These are phyloP conservation scores for Phasia obesa DNA, from an alignment of 2,888 invertebrate genomes.

Conservation along the genomic window DNA sequence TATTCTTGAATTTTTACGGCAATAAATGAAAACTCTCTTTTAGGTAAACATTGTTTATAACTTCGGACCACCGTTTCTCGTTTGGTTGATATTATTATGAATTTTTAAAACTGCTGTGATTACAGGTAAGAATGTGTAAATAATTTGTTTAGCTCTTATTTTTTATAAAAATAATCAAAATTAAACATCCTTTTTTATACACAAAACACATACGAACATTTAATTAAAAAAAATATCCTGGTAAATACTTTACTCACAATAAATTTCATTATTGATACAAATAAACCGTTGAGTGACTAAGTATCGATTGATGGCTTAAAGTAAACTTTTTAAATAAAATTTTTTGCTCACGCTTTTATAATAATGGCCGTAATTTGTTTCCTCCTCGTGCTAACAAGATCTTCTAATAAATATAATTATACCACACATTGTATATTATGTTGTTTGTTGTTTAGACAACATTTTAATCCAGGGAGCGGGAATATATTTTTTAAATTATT, in stretches of 20 bases:
- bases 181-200: not conserved
- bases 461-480: slow-evolving; percentile 44
- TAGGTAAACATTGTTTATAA: too few species aligned
- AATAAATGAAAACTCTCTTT: too few species aligned
- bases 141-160: too few species aligned
- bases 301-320: slow-evolving; percentile 45
- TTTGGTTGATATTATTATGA: not conserved
- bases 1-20: too few species aligned
- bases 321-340: slow-evolving; percentile 55
- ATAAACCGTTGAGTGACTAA: slow-evolving; percentile 40
- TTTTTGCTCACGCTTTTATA: slow-evolving; percentile 62
- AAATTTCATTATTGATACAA: slow-evolving; percentile 39
- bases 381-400: slow-evolving; percentile 50
- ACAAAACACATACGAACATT: not conserved
- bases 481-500: not conserved
- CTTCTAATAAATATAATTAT: slow-evolving; percentile 47
- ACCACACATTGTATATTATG: slow-evolving; percentile 20
- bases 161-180: too few species aligned
- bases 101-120: slow-evolving; percentile 1
- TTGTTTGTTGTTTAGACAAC: slow-evolving; percentile 20
- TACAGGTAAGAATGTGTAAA: slow-evolving; percentile 19
- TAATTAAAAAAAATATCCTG: not conserved
- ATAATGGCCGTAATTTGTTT: slow-evolving; percentile 55
- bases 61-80: too few species aligned
- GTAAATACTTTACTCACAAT: slow-evolving; percentile 46